These are phyloP conservation scores for Oreotragus oreotragus DNA, from an alignment of 2,113 vertebrate genomes.

Conservation along the genomic window DNA sequence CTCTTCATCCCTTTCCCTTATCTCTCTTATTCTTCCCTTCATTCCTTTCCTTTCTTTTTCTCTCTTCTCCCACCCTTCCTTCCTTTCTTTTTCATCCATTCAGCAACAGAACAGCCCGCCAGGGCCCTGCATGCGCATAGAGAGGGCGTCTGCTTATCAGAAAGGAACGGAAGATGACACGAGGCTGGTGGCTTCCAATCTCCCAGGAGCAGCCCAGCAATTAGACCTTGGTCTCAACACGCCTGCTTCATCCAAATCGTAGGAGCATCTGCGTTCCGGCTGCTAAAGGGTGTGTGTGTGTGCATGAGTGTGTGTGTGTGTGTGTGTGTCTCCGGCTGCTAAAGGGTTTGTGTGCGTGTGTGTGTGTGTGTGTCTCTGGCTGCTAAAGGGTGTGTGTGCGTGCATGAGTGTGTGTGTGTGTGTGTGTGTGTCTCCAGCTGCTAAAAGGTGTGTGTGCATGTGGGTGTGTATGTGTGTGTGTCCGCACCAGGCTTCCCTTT, in stretches of 20 bases:
- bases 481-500: neutral
- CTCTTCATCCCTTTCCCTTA: neutral
- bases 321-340: too few species aligned
- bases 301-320: neutral
- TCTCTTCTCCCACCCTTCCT: neutral
- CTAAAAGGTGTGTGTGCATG: neutral
- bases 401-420: neutral
- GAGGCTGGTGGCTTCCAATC: neutral
- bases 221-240: neutral
- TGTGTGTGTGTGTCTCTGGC: neutral
- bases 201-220: neutral
- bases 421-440: neutral
- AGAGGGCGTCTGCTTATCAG: neutral
- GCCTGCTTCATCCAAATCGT: neutral
- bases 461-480: neutral
- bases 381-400: neutral
- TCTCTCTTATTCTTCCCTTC: neutral
- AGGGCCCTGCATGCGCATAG: neutral
- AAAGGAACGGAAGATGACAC: neutral
- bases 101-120: neutral
- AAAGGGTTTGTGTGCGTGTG: too few species aligned
- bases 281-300: neutral
- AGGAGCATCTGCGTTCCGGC: neutral
- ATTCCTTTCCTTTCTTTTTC: neutral
- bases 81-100: neutral